phyloP scores from a whole-genome alignment of 2,113 vertebrate genomes.

The Caloenas nicobarica region DNA sequence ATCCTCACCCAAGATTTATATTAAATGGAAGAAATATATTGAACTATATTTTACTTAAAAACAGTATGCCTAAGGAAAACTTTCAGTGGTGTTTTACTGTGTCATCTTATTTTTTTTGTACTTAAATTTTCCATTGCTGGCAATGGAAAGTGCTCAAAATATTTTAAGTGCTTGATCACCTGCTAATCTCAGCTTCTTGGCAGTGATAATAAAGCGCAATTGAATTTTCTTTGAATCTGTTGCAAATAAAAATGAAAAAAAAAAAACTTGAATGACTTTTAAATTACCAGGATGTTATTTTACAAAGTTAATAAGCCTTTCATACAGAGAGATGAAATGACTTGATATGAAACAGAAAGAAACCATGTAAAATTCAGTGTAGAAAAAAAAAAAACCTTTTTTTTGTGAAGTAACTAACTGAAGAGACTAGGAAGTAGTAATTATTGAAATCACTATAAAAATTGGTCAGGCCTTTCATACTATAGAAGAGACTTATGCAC shows the following conservation, averaged over 20 bases:
- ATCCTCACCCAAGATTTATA: not conserved
- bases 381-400: not conserved
- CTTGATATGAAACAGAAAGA: conserved; percentile 14
- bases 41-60: not conserved
- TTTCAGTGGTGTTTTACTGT: not conserved
- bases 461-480: not conserved
- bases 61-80: not conserved
- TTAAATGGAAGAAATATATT: not conserved
- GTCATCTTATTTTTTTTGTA: not conserved
- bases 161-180: conserved; percentile 38
- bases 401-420: not conserved
- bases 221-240: conserved; percentile 36
- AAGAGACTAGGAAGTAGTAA: not conserved
- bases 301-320: conserved; percentile 45
- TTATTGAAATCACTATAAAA: not conserved
- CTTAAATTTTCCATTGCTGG: not conserved
- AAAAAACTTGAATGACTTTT: not conserved
- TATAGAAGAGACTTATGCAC: not conserved
- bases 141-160: conserved; percentile 2
- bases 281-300: conserved; percentile 27
- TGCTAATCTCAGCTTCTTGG: conserved; percentile 36
- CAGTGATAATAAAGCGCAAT: conserved; percentile 28
- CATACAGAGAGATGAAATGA: not conserved
- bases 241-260: not conserved
- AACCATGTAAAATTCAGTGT: not conserved